Conservation (phyloP, 2,113 vertebrate species). For the Pogona vitticeps region DNA sequence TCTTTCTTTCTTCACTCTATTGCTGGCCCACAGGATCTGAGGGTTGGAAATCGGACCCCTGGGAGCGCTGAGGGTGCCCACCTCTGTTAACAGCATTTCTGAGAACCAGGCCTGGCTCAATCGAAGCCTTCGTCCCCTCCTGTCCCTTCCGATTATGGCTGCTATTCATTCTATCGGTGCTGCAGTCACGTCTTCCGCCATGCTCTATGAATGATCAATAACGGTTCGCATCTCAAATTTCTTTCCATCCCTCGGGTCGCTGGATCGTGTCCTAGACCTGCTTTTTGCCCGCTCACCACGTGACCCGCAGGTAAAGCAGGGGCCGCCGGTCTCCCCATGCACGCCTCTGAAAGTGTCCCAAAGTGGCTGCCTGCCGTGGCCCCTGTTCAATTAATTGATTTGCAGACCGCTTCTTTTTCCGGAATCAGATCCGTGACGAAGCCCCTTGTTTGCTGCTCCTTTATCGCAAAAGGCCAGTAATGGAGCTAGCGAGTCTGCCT, state of each 20-base stretch:
- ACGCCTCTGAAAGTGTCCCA: not conserved
- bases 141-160: not conserved
- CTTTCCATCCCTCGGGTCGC: not conserved
- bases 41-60: too few species aligned
- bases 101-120: too few species aligned
- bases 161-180: not conserved
- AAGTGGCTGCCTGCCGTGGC: not conserved
- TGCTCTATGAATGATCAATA: not conserved
- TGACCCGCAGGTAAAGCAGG: not conserved
- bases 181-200: not conserved
- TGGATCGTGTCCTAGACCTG: not conserved
- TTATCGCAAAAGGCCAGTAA: not conserved
- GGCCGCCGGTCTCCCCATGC: not conserved
- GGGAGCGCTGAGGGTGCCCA: too few species aligned
- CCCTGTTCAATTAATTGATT: conserved; percentile 2
- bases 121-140: not conserved
- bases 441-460: not conserved
- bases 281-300: accelerated
- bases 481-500: not conserved
- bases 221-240: not conserved
- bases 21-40: too few species aligned
- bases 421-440: not conserved
- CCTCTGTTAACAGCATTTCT: not conserved
- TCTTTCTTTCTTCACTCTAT: too few species aligned
- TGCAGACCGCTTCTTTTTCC: not conserved